Evolutionary conservation across 64 coral and sea anemone species (phyloP), one percentile per base, ranked within the genome.

Genomic region (Acropora yongei): DNA sequence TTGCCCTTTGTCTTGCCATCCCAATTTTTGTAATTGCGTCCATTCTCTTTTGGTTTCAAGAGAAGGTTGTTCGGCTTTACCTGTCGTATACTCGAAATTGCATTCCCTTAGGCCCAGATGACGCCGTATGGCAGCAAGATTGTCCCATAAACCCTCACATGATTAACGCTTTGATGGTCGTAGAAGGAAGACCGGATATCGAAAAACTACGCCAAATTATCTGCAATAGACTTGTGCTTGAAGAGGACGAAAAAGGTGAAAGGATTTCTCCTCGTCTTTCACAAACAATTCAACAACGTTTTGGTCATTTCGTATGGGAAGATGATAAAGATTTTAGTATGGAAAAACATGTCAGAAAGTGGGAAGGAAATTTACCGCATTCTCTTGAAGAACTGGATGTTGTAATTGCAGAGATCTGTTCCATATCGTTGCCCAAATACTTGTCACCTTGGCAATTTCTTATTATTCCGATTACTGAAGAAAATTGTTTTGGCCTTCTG

Each of bases 71-170:
- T 1, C 61, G 74, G 19, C 9, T 60, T 61, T 97, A 94, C 49
- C 82, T 97, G 57, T 58, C 78, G 42, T 73, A 76, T 14, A 88
- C 48, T 45, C 75, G 87, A 44, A 91, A 91, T 1, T 91, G 95
- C 14, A 88, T 89, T 43, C 79, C 92, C 17, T 47, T 99, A 10
- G 83, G 72, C 17, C 89, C 55, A 84, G 97, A 99, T 71, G 97
- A 99, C 58, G 94, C 92, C 2, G 97, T 99, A 1, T 99, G 97
- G 97, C 92, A 96, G 77, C 97, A 99, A 63, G 97, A 99, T 68
- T 82, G 91, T 10, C 63, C 94, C 20, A 89, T 65, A 6, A 99
- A 99, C 76, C 92, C 91, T 48, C 97, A 99, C 75, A 96, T 99
- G 63, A 93, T 99, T 71, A 84, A 96, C 77, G 97, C 91, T 19